Evolutionary conservation across 2,797 vertebrate species (phyloP).

Genomic region (Bradypodion ventrale): DNA sequence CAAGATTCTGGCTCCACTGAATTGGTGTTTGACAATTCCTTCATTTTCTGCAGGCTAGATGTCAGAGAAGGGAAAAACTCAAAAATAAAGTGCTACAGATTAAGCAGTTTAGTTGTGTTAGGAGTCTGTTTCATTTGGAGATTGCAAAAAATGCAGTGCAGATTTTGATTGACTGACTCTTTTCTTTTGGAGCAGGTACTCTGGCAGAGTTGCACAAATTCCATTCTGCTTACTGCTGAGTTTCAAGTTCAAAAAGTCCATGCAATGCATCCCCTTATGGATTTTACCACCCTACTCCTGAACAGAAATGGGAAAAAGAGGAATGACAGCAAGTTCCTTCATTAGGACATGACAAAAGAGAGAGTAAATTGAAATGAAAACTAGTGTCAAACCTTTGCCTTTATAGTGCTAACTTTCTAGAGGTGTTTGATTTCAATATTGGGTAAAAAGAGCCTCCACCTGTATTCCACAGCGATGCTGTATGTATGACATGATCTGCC

Average conservation of each 20-base stretch:
- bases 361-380: not conserved
- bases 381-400: not conserved
- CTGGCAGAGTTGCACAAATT: not conserved
- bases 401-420: not conserved
- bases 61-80: not conserved
- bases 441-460: not conserved
- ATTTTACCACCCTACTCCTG: not conserved
- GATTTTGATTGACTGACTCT: not conserved
- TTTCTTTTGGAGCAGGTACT: not conserved
- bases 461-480: not conserved
- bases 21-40: constrained; percentile 32
- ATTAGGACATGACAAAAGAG: not conserved
- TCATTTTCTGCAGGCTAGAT: constrained; percentile 6
- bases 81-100: not conserved
- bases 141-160: accelerated
- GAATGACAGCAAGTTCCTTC: not conserved
- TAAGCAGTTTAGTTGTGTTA: not conserved
- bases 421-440: not conserved
- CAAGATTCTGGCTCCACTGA: constrained; percentile 58
- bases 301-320: not conserved
- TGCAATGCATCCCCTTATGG: not conserved
- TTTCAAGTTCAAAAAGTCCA: not conserved
- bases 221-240: too few species aligned
- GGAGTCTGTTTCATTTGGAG: not conserved
- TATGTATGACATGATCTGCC: too few species aligned